phyloP scores from a whole-genome alignment of 2,888 invertebrate genomes.

The Trissolcus japonicus region DNA sequence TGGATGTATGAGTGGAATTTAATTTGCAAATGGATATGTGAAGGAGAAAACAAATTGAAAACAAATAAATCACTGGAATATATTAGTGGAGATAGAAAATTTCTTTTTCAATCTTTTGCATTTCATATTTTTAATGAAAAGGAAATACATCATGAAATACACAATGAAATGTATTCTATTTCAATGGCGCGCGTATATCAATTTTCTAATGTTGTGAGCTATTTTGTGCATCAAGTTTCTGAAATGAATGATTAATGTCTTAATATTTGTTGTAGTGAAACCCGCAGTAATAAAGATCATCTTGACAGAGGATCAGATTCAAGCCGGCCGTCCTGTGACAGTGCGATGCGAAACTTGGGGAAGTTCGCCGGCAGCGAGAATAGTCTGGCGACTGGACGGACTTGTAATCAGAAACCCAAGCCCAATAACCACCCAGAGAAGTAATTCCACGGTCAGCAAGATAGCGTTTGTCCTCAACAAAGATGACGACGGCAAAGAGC shows the following conservation, averaged over 20 bases:
- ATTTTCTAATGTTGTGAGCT: background rate
- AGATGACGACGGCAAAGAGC: slow-evolving; percentile 88
- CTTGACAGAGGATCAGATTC: slow-evolving; percentile 83
- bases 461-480: slow-evolving; percentile 85
- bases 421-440: slow-evolving; percentile 79
- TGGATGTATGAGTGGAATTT: slow-evolving; percentile 50
- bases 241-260: slow-evolving; percentile 3
- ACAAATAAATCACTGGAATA: slow-evolving; percentile 21
- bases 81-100: too few relatives aligned
- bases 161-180: too few relatives aligned
- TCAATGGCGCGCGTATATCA: too few relatives aligned
- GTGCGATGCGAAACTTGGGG: slow-evolving; percentile 89
- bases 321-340: slow-evolving; percentile 85
- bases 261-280: slow-evolving; percentile 80
- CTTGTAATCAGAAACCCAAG: slow-evolving; percentile 81
- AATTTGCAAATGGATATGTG: slow-evolving; percentile 41
- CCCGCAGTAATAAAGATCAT: slow-evolving; percentile 86
- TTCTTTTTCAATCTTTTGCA: too few relatives aligned
- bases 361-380: slow-evolving; percentile 88
- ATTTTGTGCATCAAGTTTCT: background rate
- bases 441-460: slow-evolving; percentile 82
- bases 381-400: slow-evolving; percentile 87
- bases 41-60: slow-evolving; percentile 8
- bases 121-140: too few relatives aligned
- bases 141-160: too few relatives aligned